Evolutionary conservation across 1,140 invertebrate species (phyloP).

Genomic region (Magallana ariakensis): DNA sequence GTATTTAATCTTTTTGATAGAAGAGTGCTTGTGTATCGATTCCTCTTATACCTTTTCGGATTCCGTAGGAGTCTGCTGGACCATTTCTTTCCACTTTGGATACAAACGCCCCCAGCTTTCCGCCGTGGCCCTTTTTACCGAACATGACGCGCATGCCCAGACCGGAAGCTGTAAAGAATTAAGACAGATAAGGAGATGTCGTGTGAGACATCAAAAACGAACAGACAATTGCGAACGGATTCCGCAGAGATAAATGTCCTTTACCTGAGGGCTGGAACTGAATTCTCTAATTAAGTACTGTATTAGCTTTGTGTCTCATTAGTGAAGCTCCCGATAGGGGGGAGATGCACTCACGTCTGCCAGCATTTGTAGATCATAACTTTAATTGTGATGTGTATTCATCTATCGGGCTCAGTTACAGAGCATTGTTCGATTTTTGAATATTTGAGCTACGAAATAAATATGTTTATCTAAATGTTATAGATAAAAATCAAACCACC

Average conservation of each 20-base stretch:
- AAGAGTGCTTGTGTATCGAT: too few species aligned
- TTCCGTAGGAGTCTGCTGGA: conserved; percentile 86
- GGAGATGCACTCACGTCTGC: too few species aligned
- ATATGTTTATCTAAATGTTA: too few species aligned
- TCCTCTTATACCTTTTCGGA: conserved; percentile 60
- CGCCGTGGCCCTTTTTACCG: conserved; percentile 90
- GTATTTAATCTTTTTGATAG: too few species aligned
- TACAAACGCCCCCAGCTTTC: conserved; percentile 92
- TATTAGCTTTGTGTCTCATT: background rate
- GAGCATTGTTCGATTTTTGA: too few species aligned
- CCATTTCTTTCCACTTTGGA: conserved; percentile 94
- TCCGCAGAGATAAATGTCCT: background rate
- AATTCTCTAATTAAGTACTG: background rate
- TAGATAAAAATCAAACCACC: too few species aligned
- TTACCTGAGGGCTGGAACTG: background rate
- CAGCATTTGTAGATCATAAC: too few species aligned
- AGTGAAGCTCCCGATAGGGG: background rate
- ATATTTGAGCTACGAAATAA: too few species aligned
- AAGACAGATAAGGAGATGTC: conserved; percentile 50
- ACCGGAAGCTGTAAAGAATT: conserved; percentile 86
- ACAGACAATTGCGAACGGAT: background rate
- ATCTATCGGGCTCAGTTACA: too few species aligned
- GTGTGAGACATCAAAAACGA: too few species aligned
- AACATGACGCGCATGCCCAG: conserved; percentile 96
- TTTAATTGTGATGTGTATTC: too few species aligned